Base-by-base conservation (phyloP, 2,797 vertebrate genomes). In the Microhierax caerulescens region DNA sequence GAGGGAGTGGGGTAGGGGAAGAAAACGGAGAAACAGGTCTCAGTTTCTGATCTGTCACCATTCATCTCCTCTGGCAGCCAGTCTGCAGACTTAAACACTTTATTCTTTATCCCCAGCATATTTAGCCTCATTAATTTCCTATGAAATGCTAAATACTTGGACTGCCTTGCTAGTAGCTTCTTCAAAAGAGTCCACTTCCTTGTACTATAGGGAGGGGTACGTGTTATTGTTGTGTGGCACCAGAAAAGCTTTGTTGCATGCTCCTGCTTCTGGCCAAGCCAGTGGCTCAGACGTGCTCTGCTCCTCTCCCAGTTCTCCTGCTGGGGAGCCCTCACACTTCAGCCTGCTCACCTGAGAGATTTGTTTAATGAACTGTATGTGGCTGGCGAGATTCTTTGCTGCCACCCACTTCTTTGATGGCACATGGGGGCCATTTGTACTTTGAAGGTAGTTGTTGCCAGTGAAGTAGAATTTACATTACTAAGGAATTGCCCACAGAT, bases 371-470 rank as follows among this genome's bases (percentile, higher is more conserved):
- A 74, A 73, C 15, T 47, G 3, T 24, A 39, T 0, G 0, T 24
- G 34, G 22, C 30, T 75, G 47, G 36, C 60, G 63, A 63, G 43
- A 39, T 59, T 57, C 39, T 14, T 32, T 69, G 75, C 84, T 85
- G 53, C 39, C 22, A 9, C 43, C 50, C 10, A 1, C n/a, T 82
- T 60, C 45, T 53, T 32, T 39, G 47, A 8, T 61, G 67, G 48
- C 65, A 28, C 1, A 0, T 13, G 60, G 14, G 27, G 11, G 11
- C 14, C 0, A 0, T 45, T 64, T 25, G 43, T 77, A 13, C 39
- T 77, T 59, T 5, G 32, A 32, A 69, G 23, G 64, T 13, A 75
- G 21, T 27, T 45, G 53, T 39, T 79, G 30, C 32, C 32, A 25
- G 32, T 16, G 14, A 63, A 48, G 41, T n/a, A 60, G 23, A 41